Base-by-base conservation (phyloP, 2,888 invertebrate genomes). In the Hybos culiciformis region DNA sequence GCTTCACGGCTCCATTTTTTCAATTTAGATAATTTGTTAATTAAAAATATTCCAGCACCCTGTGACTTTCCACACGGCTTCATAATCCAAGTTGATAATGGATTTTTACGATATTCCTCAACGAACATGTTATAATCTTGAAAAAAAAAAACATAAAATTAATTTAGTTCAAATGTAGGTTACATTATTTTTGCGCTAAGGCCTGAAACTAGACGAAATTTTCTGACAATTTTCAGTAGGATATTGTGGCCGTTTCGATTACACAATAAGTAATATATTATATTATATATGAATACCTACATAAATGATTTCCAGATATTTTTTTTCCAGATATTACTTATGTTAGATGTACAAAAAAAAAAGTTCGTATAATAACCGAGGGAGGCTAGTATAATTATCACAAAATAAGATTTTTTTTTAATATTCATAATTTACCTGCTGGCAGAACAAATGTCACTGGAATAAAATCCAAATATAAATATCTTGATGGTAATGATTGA, bases 21-120 rank as follows among this genome's bases (percentile, higher is more conserved):
- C 46, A 94, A 68, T 68, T 93, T 93, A 4, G 92, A 91, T 46
- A 94, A 69, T 70, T 92, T 92, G 63, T 94, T 94, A 54, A 96
- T 92, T 43, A 94, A 72, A 63, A 93, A 93, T 58, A 96, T 94
- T 31, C 94, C 94, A n/a, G 85, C 80, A 2, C 88, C 88, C 62
- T 87, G 87, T 1, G 93, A 92, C 68, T 93, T 87, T 21, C 92
- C 92, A 61, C 92, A 91, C 0, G 94, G 94, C 62, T 96, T 94
- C 83, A 94, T 90, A 50, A 96, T 96, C 94, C 94, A 96, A 1
- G 93, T 94, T 54, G 87, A 87, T 59, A 86, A 85, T 0, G 93
- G 92, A 50, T 83, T 85, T 68, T 91, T 92, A 42, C 92, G 74
- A 62, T 93, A 96, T 60, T 94, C 93, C 60, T 94, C 92, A 2